Conservation (phyloP, 2,113 vertebrate species). For the Hiodon tergisus region DNA sequence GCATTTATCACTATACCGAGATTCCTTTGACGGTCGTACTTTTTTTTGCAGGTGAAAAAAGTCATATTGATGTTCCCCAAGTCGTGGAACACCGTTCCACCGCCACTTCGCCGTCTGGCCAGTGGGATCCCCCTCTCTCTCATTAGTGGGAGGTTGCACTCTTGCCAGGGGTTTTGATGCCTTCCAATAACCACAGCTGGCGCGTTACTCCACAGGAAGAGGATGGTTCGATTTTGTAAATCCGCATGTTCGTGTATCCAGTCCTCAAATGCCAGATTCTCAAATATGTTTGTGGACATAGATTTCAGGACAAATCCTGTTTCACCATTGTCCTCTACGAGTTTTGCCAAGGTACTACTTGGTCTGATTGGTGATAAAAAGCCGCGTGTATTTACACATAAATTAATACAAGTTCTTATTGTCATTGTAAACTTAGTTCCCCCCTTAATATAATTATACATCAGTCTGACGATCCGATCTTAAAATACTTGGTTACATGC, state of each 20-base stretch:
- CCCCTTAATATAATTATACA: background rate
- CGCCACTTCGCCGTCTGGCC: conserved; percentile 86
- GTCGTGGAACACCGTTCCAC: conserved; percentile 91
- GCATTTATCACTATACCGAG: conserved; percentile 73
- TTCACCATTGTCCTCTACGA: conserved; percentile 30
- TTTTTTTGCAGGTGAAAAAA: conserved; percentile 82
- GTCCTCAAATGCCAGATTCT: conserved; percentile 90
- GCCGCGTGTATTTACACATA: conserved; percentile 2
- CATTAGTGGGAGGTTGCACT: conserved; percentile 75
- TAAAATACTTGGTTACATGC: background rate
- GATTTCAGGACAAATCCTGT: conserved; percentile 72
- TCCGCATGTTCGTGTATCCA: conserved; percentile 85
- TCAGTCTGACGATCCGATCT: background rate
- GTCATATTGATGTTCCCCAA: conserved; percentile 93
- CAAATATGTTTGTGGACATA: conserved; percentile 70
- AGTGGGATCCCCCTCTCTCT: conserved; percentile 67
- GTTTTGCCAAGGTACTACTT: conserved; percentile 17
- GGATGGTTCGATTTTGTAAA: conserved; percentile 58
- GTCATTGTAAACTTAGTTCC: conserved; percentile 9
- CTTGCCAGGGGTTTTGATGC: conserved; percentile 94
- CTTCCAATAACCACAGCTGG: conserved; percentile 84
- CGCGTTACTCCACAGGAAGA: conserved; percentile 84
- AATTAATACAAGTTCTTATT: background rate
- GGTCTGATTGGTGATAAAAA: conserved; percentile 7
- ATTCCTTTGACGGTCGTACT: conserved; percentile 78